These are phyloP conservation scores for Numenius arquata DNA, from an alignment of 2,113 vertebrate genomes.

Conservation along the genomic window DNA sequence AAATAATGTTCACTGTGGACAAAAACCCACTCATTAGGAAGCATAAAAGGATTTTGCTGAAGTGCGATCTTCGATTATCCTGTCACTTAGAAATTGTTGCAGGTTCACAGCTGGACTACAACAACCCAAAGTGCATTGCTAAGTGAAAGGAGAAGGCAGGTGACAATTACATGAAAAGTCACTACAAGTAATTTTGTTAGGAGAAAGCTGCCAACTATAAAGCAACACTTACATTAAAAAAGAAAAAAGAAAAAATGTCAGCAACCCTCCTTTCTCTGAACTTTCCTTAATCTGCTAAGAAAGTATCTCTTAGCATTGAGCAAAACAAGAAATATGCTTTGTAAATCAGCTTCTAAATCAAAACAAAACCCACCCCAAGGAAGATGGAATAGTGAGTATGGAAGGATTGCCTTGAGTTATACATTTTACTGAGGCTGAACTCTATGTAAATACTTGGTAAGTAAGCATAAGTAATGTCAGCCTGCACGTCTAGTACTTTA, in stretches of 20 bases:
- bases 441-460: background rate
- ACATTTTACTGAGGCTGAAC: background rate
- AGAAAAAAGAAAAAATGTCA: background rate
- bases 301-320: background rate
- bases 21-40: background rate
- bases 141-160: constrained; percentile 1
- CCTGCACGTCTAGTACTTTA: background rate
- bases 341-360: background rate
- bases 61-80: constrained; percentile 15
- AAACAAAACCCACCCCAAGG: background rate
- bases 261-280: rapidly evolving
- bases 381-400: background rate
- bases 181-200: background rate
- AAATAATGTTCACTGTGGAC: background rate
- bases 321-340: background rate
- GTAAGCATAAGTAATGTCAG: background rate
- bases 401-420: background rate
- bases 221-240: background rate
- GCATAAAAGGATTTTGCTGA: constrained; percentile 27
- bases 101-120: background rate
- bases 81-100: constrained; percentile 25
- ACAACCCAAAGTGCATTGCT: background rate
- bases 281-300: background rate
- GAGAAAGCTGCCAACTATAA: background rate
- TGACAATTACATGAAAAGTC: background rate